A percentile compares a stretch with the other conserved stretches of the same genome.
phyloP scores from a whole-genome alignment of 2,113 vertebrate species.

The Boulengeromyrus knoepffleri region DNA sequence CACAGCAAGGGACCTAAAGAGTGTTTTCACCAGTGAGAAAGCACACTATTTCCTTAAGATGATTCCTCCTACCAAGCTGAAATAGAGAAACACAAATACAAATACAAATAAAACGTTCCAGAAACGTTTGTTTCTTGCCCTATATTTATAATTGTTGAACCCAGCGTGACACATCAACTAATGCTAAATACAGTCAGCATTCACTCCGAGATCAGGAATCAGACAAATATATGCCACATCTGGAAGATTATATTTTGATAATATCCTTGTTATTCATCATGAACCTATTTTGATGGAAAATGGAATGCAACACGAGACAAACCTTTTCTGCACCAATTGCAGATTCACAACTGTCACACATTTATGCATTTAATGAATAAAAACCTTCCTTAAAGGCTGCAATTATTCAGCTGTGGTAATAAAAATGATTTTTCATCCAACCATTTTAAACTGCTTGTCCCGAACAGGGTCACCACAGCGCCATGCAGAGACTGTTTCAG shows the following conservation, averaged over 20 bases:
- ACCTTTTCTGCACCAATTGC: neutral
- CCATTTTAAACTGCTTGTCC: neutral
- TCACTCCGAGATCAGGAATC: neutral
- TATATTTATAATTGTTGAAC: neutral
- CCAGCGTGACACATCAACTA: neutral
- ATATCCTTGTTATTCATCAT: neutral
- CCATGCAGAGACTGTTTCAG: neutral
- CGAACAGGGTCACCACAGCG: neutral
- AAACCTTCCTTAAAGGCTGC: neutral
- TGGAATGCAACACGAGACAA: neutral
- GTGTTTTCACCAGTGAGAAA: neutral
- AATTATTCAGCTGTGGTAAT: neutral
- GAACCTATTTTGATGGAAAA: neutral
- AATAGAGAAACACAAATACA: neutral
- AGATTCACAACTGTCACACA: neutral
- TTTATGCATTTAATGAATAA: neutral
- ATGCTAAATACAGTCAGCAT: neutral
- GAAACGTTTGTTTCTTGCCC: neutral
- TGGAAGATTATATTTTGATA: neutral
- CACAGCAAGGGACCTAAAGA: neutral
- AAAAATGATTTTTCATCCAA: neutral
- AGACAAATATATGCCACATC: neutral
- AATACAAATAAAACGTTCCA: neutral
- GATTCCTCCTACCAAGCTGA: neutral
- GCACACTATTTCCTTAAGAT: neutral